Evolutionary conservation across 2,888 invertebrate genomes (phyloP).

Genomic region (Nezara viridula): DNA sequence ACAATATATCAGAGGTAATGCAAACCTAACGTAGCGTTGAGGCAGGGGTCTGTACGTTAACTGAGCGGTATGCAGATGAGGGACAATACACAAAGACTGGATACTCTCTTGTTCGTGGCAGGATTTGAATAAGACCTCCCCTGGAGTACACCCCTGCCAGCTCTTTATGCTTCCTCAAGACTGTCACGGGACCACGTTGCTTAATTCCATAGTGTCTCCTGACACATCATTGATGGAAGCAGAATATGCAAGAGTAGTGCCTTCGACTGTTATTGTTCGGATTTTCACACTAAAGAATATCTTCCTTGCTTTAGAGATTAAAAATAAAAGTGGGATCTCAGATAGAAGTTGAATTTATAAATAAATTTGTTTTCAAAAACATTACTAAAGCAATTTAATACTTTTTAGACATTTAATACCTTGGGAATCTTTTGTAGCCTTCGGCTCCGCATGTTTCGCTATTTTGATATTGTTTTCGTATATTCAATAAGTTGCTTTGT

Average conservation of each 20-base stretch:
- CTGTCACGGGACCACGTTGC: background rate
- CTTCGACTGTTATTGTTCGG: background rate
- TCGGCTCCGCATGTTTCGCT: too few species aligned
- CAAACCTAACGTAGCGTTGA: background rate
- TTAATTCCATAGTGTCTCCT: background rate
- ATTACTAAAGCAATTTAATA: too few species aligned
- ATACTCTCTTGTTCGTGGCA: constrained; percentile 29
- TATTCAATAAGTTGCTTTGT: too few species aligned
- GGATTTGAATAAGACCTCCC: constrained; percentile 28
- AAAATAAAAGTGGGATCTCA: too few species aligned
- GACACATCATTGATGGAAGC: constrained; percentile 1
- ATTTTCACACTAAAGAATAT: background rate
- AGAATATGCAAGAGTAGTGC: constrained; percentile 22
- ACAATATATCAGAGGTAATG: background rate
- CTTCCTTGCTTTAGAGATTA: background rate
- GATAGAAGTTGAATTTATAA: too few species aligned
- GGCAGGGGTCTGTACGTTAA: constrained; percentile 36
- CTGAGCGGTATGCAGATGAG: constrained; percentile 43
- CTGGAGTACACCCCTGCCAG: constrained; percentile 29
- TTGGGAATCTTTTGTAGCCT: too few species aligned
- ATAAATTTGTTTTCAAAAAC: too few species aligned
- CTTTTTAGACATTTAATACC: too few species aligned
- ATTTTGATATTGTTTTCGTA: too few species aligned
- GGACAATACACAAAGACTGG: constrained; percentile 41
- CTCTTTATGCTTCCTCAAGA: constrained; percentile 34